Percentiles rank a stretch among this genome's conserved stretches.
Conservation (phyloP, 2,113 vertebrate species). For the Fregata magnificens region DNA sequence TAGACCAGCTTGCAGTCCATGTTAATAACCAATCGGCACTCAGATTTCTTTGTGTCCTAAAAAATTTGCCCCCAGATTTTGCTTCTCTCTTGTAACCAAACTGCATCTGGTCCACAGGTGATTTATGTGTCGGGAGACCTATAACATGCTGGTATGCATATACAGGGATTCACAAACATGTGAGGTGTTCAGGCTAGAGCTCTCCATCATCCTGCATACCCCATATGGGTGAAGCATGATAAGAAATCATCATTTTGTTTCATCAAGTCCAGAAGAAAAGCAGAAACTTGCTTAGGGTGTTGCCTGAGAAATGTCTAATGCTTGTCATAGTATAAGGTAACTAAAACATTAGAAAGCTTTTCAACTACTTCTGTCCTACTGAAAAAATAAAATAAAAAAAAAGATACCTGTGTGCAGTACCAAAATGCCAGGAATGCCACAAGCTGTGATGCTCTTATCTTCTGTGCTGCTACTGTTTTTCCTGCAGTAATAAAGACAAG, state of each 20-base stretch:
- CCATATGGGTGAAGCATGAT: neutral
- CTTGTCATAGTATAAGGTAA: neutral
- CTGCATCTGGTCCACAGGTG: neutral
- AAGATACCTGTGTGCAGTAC: neutral
- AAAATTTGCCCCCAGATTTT: neutral
- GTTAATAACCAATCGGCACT: neutral
- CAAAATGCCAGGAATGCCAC: neutral
- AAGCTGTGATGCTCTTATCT: neutral
- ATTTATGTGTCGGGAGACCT: neutral
- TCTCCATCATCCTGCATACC: neutral
- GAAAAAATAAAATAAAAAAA: neutral
- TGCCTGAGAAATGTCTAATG: neutral
- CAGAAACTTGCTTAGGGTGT: neutral
- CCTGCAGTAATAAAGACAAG: neutral
- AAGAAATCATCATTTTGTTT: neutral
- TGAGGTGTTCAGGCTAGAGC: neutral
- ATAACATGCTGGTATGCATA: neutral
- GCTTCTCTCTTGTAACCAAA: neutral
- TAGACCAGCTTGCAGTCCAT: neutral
- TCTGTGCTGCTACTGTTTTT: neutral
- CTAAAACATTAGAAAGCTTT: neutral
- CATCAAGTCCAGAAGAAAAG: neutral
- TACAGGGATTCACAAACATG: neutral
- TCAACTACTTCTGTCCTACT: neutral
- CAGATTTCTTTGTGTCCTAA: neutral